Evolutionary conservation across 2,113 vertebrate species (phyloP).

Genomic region (Candoia aspera): DNA sequence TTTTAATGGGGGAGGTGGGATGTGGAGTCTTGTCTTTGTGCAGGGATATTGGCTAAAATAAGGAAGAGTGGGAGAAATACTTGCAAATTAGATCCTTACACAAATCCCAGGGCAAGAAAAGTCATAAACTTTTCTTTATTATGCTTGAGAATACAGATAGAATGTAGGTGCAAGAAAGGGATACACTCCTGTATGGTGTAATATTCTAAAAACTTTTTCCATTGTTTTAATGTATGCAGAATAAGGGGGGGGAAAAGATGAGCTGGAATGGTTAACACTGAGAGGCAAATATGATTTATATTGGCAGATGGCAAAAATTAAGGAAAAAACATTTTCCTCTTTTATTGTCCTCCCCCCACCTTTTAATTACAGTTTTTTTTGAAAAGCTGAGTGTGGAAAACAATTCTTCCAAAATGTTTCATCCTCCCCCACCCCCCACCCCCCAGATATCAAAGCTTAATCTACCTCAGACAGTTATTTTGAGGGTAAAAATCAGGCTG

Average conservation of each 20-base stretch:
- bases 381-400: neutral
- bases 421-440: too few relatives aligned
- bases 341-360: neutral
- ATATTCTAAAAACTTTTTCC: neutral
- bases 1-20: neutral
- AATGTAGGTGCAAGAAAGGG: neutral
- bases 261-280: neutral
- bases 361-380: neutral
- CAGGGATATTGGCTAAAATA: neutral
- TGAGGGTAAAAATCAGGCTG: neutral
- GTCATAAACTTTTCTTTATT: neutral
- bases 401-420: neutral
- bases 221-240: neutral
- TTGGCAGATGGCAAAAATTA: neutral
- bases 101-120: neutral
- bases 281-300: neutral
- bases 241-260: neutral
- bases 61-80: neutral
- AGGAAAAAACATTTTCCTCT: neutral
- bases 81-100: neutral
- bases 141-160: neutral
- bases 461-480: neutral
- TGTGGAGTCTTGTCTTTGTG: neutral
- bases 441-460: neutral
- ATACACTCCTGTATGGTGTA: neutral